Evolutionary conservation across 2,888 invertebrate species (phyloP).

Genomic region (Isotomurus palustris): DNA sequence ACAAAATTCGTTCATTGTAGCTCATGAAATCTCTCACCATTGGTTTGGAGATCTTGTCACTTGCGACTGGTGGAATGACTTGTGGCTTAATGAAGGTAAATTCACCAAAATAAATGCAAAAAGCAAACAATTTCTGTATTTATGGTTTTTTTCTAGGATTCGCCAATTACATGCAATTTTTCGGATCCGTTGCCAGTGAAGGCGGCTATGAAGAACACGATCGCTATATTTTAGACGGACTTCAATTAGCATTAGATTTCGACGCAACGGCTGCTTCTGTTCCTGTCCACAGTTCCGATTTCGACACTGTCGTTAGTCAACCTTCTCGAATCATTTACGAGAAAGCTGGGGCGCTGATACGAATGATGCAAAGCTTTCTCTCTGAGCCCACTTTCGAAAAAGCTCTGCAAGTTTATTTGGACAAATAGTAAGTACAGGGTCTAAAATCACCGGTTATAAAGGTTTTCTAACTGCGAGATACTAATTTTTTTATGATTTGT

Average conservation of each 20-base stretch:
- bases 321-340: constrained; percentile 19
- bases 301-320: neutral
- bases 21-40: constrained; percentile 1
- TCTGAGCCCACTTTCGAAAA: constrained; percentile 51
- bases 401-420: constrained; percentile 47
- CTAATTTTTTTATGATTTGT: too few relatives aligned
- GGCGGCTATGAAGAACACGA: constrained; percentile 18
- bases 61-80: constrained; percentile 19
- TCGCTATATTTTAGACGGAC: constrained; percentile 23
- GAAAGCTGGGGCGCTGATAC: constrained; percentile 53
- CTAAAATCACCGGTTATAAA: too few relatives aligned
- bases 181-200: constrained; percentile 17
- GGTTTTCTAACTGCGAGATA: too few relatives aligned
- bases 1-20: too few relatives aligned
- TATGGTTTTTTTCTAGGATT: too few relatives aligned
- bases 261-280: constrained; percentile 20
- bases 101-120: too few relatives aligned
- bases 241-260: constrained; percentile 31
- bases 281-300: constrained; percentile 4
- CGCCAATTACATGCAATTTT: constrained; percentile 26
- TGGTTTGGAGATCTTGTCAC: constrained; percentile 20
- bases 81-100: constrained; percentile 5
- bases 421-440: constrained; percentile 30
- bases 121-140: too few relatives aligned
- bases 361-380: constrained; percentile 55